These are phyloP conservation scores for Octonoba sinensis DNA, from an alignment of 2,888 invertebrate genomes.

Conservation along the genomic window DNA sequence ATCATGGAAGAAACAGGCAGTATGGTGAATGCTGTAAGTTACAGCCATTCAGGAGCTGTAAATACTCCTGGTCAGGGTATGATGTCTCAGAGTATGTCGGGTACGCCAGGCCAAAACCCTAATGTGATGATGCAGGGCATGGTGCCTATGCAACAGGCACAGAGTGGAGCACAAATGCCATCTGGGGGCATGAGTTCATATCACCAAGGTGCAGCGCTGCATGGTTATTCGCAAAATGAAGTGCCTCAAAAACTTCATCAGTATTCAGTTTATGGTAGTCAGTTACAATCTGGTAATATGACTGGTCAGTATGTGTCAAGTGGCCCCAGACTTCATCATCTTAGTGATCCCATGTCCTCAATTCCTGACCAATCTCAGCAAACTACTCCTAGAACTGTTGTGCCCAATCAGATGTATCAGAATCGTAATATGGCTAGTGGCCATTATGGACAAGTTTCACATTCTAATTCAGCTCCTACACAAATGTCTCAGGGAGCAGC, in stretches of 20 bases:
- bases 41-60: constrained; percentile 49
- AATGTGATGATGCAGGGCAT: constrained; percentile 59
- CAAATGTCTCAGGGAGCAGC: constrained; percentile 60
- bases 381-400: constrained; percentile 54
- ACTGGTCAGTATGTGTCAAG: constrained; percentile 60
- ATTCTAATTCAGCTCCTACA: constrained; percentile 51
- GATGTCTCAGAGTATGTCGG: constrained; percentile 54
- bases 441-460: constrained; percentile 62
- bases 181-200: constrained; percentile 60
- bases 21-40: constrained; percentile 57
- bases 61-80: constrained; percentile 60
- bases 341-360: constrained; percentile 55
- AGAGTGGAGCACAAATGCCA: constrained; percentile 42
- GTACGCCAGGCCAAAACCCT: constrained; percentile 54
- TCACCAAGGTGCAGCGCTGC: constrained; percentile 62
- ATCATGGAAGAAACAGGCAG: constrained; percentile 61
- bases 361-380: constrained; percentile 50
- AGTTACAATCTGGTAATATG: constrained; percentile 57
- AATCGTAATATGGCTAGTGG: constrained; percentile 47
- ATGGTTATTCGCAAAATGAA: constrained; percentile 65
- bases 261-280: constrained; percentile 61
- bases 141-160: constrained; percentile 58
- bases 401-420: constrained; percentile 61
- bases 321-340: constrained; percentile 63
- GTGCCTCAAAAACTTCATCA: constrained; percentile 66